A percentile compares a stretch with the other conserved stretches of the same genome.
phyloP scores from a whole-genome alignment of 1,140 invertebrate species.

The Apis florea region DNA sequence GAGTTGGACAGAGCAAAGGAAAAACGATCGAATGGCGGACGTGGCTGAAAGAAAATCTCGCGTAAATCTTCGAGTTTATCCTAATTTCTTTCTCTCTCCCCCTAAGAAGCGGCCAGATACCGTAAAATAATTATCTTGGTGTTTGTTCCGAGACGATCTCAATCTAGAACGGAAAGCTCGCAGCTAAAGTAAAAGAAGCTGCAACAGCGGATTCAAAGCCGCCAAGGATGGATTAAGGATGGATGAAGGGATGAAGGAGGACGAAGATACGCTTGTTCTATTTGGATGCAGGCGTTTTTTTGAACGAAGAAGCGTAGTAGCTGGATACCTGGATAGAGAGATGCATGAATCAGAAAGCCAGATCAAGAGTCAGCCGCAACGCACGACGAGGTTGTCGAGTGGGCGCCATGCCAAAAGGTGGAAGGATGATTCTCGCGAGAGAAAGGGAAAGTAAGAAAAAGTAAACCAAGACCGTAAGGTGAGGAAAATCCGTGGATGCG shows the following conservation, averaged over 20 bases:
- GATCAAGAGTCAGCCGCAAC: conserved; percentile 46
- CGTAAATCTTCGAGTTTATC: background rate
- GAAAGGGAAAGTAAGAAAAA: background rate
- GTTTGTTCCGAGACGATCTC: background rate
- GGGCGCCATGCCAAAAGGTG: conserved; percentile 28
- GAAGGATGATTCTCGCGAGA: background rate
- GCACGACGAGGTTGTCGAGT: background rate
- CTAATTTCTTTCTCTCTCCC: background rate
- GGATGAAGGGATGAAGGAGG: background rate
- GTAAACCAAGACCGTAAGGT: background rate
- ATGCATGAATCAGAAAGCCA: conserved; percentile 40
- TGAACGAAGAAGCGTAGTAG: conserved; percentile 25
- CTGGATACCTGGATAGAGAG: background rate
- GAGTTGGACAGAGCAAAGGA: background rate
- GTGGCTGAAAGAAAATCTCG: background rate
- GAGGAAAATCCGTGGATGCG: background rate
- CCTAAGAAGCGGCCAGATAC: background rate
- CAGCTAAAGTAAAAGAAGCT: conserved; percentile 23
- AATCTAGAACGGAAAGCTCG: conserved; percentile 10
- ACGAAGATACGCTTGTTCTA: background rate
- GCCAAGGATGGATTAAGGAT: background rate
- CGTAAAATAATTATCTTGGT: background rate
- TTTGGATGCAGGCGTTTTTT: background rate
- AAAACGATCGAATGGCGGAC: background rate
- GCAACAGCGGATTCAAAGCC: background rate